A percentile compares a stretch with the other conserved stretches of the same genome.
phyloP scores from a whole-genome alignment of 1,140 invertebrate genomes.

The Drosophila subpulchrella region DNA sequence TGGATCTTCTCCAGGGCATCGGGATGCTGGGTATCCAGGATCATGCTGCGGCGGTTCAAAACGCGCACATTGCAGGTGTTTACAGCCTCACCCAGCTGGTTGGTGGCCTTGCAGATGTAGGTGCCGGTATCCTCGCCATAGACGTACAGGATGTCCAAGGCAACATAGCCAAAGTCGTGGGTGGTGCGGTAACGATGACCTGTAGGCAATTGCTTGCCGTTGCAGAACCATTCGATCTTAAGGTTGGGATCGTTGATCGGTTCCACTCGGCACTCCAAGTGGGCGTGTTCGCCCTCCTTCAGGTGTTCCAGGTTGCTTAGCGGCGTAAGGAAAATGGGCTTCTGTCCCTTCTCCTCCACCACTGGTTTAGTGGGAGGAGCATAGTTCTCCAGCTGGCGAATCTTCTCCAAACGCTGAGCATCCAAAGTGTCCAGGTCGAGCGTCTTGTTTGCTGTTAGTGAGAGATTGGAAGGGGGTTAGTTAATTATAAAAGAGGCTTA shows the following conservation, averaged over 20 bases:
- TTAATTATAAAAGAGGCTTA: background rate
- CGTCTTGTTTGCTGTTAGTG: conserved; percentile 90
- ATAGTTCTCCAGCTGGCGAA: conserved; percentile 93
- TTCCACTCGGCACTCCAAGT: conserved; percentile 97
- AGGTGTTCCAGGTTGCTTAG: conserved; percentile 93
- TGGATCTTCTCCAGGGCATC: conserved; percentile 96
- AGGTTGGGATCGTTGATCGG: conserved; percentile 98
- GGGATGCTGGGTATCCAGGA: conserved; percentile 96
- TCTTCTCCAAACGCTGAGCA: conserved; percentile 94
- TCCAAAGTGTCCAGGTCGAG: conserved; percentile 95
- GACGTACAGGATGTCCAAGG: conserved; percentile 96
- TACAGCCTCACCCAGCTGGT: conserved; percentile 95
- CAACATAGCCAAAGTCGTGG: conserved; percentile 98
- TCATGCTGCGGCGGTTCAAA: conserved; percentile 91
- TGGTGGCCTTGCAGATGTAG: conserved; percentile 97
- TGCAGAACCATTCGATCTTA: conserved; percentile 97
- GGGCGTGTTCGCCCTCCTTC: conserved; percentile 96
- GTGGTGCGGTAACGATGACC: conserved; percentile 96
- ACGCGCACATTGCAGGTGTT: conserved; percentile 95
- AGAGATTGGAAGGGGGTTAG: conserved; percentile 17
- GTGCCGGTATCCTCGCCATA: conserved; percentile 97
- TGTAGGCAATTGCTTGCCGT: conserved; percentile 91
- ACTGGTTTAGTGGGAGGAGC: conserved; percentile 91
- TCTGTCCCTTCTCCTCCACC: conserved; percentile 91
- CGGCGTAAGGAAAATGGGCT: conserved; percentile 94